Base-by-base conservation (phyloP, 2,113 vertebrate genomes). In the Protobothrops flavoviridis region DNA sequence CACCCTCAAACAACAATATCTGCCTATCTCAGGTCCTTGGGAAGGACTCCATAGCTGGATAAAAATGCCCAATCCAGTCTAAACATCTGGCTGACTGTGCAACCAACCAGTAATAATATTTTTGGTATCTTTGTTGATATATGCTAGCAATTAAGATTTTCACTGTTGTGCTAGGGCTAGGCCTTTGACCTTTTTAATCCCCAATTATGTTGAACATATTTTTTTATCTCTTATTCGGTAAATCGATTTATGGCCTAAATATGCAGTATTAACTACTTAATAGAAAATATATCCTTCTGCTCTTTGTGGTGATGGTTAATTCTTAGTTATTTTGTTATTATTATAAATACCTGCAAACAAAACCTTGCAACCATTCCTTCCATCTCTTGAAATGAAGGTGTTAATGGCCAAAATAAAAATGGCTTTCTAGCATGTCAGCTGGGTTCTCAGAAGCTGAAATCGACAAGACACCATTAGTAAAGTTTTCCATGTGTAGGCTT, bases 401-500 rank as follows among this genome's bases (percentile, higher is more conserved):
- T 96, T 96, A 95, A 88, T 52, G 93, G 56, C 92, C 56, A 33
- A 24, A 24, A 13, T 21, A 52, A 45, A 91, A 87, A 61, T 50
- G 85, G 39, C 55, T 87, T 93, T 94, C 90, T 97, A 92, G 93
- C 59, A 94, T 95, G 93, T 97, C 97, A 97, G 97, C 98, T 97
- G 97, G 97, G 95, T 92, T 95, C 93, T 96, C 97, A 95, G 95
- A 88, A 96, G 96, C 97, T 97, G 97, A 88, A 95, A 97, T 97
- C 95, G 97, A 96, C 94, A 94, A 97, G 96, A 97, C 95, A 94
- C 97, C 97, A 95, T 97, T 97, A 92, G 97, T 96, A 96, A 98
- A 98, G 98, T 98, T 98, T 98, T 98, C 98, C 98, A 97, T 98
- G 98, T 98, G 98, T 98, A 98, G 97, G 98, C 98, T 98, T 98